Percentiles rank a stretch among this genome's conserved stretches.
Evolutionary conservation across 37 sponge, comb jelly and placozoan genomes (phyloP).

Genomic region (Haliclona indistincta): DNA sequence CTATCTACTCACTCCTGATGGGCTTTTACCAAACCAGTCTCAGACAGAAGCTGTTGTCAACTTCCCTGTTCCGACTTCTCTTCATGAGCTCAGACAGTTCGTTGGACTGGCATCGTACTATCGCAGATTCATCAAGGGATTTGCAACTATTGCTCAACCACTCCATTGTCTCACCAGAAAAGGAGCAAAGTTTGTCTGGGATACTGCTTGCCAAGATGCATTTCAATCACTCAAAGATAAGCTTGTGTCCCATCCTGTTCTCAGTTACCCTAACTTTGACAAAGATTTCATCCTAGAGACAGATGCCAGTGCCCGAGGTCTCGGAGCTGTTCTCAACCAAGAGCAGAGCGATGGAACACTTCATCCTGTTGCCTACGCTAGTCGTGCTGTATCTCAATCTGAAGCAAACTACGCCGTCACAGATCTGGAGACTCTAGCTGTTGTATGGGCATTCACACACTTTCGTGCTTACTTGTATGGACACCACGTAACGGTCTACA

Average conservation of each 20-base stretch:
- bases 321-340: slow-evolving; percentile 66
- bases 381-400: slow-evolving; percentile 24
- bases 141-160: slow-evolving; percentile 23
- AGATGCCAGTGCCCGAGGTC: slow-evolving; percentile 37
- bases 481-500: slow-evolving; percentile 28
- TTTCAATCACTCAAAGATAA: slow-evolving; percentile 17
- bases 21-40: slow-evolving; percentile 25
- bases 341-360: slow-evolving; percentile 10
- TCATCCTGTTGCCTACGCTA: slow-evolving; percentile 47
- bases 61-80: slow-evolving; percentile 28
- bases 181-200: slow-evolving; percentile 45
- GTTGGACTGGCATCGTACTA: slow-evolving; percentile 70
- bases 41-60: slow-evolving; percentile 45
- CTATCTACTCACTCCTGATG: slow-evolving; percentile 36
- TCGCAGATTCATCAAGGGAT: slow-evolving; percentile 51
- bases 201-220: slow-evolving; percentile 22
- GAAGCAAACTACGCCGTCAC: slow-evolving; percentile 45
- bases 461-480: slow-evolving; percentile 54
- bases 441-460: background rate
- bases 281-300: slow-evolving; percentile 50
- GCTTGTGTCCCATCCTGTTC: slow-evolving; percentile 26
- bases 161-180: slow-evolving; percentile 58
- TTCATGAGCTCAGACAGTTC: slow-evolving; percentile 56
- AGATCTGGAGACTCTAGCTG: slow-evolving; percentile 53
- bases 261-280: slow-evolving; percentile 35